Evolutionary conservation across 2,888 invertebrate genomes (phyloP).

Genomic region (Euzetes globulus): DNA sequence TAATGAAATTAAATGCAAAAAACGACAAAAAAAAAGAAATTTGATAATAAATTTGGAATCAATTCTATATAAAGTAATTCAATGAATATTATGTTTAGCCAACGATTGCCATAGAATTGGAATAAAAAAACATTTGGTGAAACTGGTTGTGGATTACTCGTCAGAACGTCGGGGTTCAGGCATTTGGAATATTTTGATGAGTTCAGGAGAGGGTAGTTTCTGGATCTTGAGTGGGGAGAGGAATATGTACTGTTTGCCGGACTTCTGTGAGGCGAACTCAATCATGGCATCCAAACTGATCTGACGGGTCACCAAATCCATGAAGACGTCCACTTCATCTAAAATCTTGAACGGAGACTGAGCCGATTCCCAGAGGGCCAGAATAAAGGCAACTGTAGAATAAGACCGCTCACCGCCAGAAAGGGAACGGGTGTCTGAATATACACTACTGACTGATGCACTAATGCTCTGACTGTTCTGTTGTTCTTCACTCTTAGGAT

Average conservation of each 20-base stretch:
- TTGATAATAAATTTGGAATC: too few species aligned
- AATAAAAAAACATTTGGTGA: too few species aligned
- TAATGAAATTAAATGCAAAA: too few species aligned
- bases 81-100: too few species aligned
- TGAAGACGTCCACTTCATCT: conserved; percentile 95
- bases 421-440: conserved; percentile 53
- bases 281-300: conserved; percentile 69
- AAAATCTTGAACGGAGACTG: conserved; percentile 85
- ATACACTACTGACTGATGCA: background rate
- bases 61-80: too few species aligned
- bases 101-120: too few species aligned
- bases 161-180: conserved; percentile 24
- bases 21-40: too few species aligned
- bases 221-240: conserved; percentile 65
- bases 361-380: conserved; percentile 86
- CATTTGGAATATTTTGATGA: conserved; percentile 31
- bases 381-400: conserved; percentile 86
- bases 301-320: conserved; percentile 78
- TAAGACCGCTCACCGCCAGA: conserved; percentile 95
- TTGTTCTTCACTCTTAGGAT: conserved; percentile 30
- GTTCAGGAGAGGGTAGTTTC: conserved; percentile 19
- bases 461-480: background rate
- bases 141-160: too few species aligned
- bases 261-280: conserved; percentile 61
- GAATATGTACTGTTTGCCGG: conserved; percentile 68